Base-by-base conservation (phyloP, 2,888 invertebrate species). In the Fragum whitleyi region DNA sequence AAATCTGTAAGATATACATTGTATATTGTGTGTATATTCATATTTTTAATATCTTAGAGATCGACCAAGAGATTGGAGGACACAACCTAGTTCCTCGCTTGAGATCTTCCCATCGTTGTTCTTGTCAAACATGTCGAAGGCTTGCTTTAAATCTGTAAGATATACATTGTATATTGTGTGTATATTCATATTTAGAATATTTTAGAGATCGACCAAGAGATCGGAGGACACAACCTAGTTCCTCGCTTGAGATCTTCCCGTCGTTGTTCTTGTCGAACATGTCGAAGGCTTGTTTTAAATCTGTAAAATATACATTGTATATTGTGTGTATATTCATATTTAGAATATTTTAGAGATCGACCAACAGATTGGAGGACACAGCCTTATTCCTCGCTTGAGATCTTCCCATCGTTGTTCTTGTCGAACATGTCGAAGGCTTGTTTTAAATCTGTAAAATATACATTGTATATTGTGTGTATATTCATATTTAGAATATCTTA, bases 381-480 rank as follows among this genome's bases (percentile, higher is more conserved):
- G 0, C 91, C 90, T 1, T 92, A 79, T 73, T 92, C 92, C 16
- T 91, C 91, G 59, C 88, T 88, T 9, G 92, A 92, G 79, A 92
- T 92, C 82, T 89, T 91, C 0, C 92, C 92, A 72, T 91, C 91
- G 51, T 91, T 81, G 78, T 92, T 91, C 68, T 91, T 91, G 81
- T 92, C 92, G 67, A 92, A 92, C 80, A 92, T 87, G 53, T 92
- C 90, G 79, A 92, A 92, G 16, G 89, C 89, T 69, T 91, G 90
- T 80, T 89, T 89, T 74, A 91, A 83, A 83, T 92, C 92, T 92
- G 89, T 21, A 88, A 85, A 42, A 28, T n/a, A 47, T 23, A 21
- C 9, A n/a, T n/a, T n/a, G n/a, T n/a, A n/a, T n/a, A n/a, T n/a
- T n/a, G n/a, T n/a, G n/a, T n/a, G n/a, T n/a, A n/a, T n/a, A n/a